Evolutionary conservation across 92 coral and sea anemone species (phyloP), one percentile per base, ranked within the genome.

Genomic region (Epizoanthus ramosus): DNA sequence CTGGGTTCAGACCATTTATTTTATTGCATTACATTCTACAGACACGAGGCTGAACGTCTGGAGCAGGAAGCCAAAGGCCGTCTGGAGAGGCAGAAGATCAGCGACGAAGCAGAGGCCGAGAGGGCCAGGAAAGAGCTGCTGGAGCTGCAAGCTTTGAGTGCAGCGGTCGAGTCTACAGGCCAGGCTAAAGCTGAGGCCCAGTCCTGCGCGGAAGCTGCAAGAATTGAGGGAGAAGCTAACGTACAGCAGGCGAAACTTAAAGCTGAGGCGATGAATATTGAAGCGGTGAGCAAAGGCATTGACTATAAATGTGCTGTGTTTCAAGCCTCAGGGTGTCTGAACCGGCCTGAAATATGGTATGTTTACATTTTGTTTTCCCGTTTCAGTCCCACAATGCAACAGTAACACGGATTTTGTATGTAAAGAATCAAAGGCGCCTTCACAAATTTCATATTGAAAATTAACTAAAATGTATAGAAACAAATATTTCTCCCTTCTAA

Each of bases 141-240:
- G 58, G 99, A 93, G 80, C 91, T 96, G 41, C 99, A 94, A 84
- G 99, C 99, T 8, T 94, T 88, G 86, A 96, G 99, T 79, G 99
- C 99, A 68, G 99, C 99, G n/a, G 99, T 96, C 7, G 99, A 96
- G 88, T 96, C 99, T 61, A 96, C 99, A 65, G 99, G 99, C 7
- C 99, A 96, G 75, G 99, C 99, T 12, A 96, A 96, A 75, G 99
- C 99, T 58, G 99, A 96, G 74, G 99, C 99, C 4, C 99, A 96
- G 89, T 96, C 99, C 41, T 93, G 91, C 14, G 99, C 99, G 19
- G 99, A 96, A 89, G 96, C 99, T 24, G 98, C 98, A 3, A 92
- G 99, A 85, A 96, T 96, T 84, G 93, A 91, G 64, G 98, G 98
- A 5, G 97, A 96, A 81, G 96, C 99, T 25, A 97, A 95, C 21